A percentile compares a stretch with the other conserved stretches of the same genome.
phyloP scores from a whole-genome alignment of 2,797 vertebrate species.

The Neomorphus geoffroyi region DNA sequence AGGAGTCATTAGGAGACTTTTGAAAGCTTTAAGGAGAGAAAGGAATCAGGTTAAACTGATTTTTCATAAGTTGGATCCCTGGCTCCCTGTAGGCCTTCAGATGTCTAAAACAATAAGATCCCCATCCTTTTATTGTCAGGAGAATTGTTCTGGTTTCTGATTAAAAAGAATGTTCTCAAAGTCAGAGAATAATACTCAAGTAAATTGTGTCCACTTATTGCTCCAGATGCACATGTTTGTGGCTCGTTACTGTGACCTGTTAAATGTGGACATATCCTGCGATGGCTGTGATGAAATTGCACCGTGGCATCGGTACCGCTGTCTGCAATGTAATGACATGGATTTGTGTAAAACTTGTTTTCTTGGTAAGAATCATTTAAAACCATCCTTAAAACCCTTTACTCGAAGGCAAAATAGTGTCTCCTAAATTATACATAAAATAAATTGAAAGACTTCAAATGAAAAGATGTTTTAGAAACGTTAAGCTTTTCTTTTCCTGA shows the following conservation, averaged over 20 bases:
- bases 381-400: background rate
- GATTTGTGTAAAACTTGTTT: conserved; percentile 98
- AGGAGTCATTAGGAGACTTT: background rate
- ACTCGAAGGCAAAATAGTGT: background rate
- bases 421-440: background rate
- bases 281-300: conserved; percentile 96
- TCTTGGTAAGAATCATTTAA: conserved; percentile 81
- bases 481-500: background rate
- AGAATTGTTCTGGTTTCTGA: background rate
- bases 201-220: background rate
- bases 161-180: background rate
- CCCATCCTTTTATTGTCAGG: background rate
- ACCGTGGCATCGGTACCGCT: conserved; percentile 94
- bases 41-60: background rate
- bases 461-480: background rate
- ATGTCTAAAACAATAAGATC: background rate
- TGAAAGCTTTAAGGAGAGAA: background rate
- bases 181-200: background rate
- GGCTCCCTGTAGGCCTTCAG: background rate
- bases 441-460: background rate
- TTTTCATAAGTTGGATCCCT: background rate
- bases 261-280: conserved; percentile 97
- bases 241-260: conserved; percentile 92
- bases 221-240: conserved; percentile 99
- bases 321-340: conserved; percentile 97